Evolutionary conservation across 1,140 invertebrate species (phyloP), one percentile per base, ranked within the genome.

Genomic region (Brachionus asplanchnoidis): DNA sequence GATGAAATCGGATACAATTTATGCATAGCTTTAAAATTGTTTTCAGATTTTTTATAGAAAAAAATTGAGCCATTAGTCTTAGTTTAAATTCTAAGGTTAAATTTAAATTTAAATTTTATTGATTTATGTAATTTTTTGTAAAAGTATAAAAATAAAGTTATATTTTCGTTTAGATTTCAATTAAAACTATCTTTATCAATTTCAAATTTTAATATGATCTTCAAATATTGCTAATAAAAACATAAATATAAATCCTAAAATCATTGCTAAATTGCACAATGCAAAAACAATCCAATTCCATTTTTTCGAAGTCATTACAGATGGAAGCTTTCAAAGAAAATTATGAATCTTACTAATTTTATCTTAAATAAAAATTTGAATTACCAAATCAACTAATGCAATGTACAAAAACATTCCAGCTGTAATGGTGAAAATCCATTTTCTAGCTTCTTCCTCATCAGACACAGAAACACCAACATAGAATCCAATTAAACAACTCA

Each of bases 301-400:
- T 42, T 80, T 80, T 20, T 32, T 40, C 5, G 44, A 12, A 7
- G 44, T 6, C 75, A 78, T 78, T 44, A 78, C 42, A 12, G 75
- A 50, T 23, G 75, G 75, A 23, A 78, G 75, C 75, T 78, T 17
- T 17, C 6, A 9, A 0, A 32, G 0, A 11, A 68, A 32, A n/a
- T 11, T 36, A 7, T 36, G 6, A 7, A 36, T 17, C 1, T 40
- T 44, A 6, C 3, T 5, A 40, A n/a, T 4, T 40, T 23, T 14
- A 8, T 26, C 14, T 14, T 11, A 66, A 68, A 5, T 32, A 28
- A 12, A 14, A 32, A 3, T 73, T 40, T 17, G 7, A 40, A 90
- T 89, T 84, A 84, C 70, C 44, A 85, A 42, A 40, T 66, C 75
- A 11, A 66, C 56, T 28, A 85, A 40, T 12, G 84, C 11, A 50